Percentiles rank a stretch among this genome's conserved stretches.
Conservation (phyloP, 2,113 vertebrate species). For the Limnothrissa miodon region DNA sequence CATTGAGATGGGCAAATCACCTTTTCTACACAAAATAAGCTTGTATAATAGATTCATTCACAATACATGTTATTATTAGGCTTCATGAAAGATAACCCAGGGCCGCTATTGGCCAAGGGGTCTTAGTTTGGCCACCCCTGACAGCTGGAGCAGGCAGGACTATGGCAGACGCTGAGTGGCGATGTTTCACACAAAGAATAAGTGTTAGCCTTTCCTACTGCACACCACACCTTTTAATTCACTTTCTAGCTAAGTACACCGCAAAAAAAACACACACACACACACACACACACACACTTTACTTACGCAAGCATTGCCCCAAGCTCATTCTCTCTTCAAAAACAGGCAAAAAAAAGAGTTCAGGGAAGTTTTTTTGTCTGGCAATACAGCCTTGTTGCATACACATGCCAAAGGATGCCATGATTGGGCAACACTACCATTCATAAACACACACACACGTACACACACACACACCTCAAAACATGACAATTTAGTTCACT, state of each 20-base stretch:
- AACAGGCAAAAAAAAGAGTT: conserved; percentile 47
- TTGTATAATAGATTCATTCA: no score
- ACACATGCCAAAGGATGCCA: background rate
- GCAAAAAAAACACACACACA: no score
- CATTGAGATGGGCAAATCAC: no score
- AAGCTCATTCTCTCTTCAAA: conserved; percentile 53
- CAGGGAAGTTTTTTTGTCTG: background rate
- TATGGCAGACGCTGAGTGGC: background rate
- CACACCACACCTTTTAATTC: background rate
- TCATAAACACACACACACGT: no score
- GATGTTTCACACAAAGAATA: background rate
- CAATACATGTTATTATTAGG: no score
- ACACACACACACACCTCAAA: no score
- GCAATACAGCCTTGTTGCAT: background rate
- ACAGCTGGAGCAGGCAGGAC: background rate
- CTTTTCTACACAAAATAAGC: no score
- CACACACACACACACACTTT: conserved; percentile 42
- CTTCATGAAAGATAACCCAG: no score
- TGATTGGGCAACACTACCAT: background rate
- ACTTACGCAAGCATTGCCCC: conserved; percentile 55
- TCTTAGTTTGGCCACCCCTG: no score
- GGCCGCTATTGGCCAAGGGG: no score
- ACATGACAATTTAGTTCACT: background rate
- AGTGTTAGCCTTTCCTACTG: background rate
- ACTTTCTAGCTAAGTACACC: conserved; percentile 8